Conservation (phyloP, 2,113 vertebrate species). For the Strix uralensis region DNA sequence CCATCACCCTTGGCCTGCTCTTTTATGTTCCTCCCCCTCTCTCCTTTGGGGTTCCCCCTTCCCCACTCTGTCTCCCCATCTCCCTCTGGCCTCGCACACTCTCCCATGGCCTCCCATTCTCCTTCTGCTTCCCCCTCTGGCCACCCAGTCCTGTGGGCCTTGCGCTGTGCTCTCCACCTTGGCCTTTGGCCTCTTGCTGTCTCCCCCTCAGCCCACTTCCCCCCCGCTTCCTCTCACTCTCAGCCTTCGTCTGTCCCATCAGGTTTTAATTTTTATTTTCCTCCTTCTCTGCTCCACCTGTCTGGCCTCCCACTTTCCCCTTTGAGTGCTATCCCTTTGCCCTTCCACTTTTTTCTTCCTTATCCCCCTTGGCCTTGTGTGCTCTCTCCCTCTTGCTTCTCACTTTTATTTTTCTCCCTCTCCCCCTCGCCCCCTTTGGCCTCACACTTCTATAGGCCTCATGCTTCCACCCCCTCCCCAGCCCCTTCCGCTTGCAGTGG, state of each 20-base stretch:
- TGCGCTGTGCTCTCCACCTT: fast-evolving
- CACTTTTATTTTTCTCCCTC: not conserved
- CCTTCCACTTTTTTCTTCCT: not conserved
- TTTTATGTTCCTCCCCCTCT: not conserved
- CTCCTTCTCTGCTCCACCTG: not conserved
- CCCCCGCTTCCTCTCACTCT: not conserved
- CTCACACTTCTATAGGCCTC: not conserved
- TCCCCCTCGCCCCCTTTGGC: not conserved
- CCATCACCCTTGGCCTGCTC: not conserved
- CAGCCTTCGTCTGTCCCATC: not conserved
- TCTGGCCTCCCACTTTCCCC: not conserved
- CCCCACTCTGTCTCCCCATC: not conserved
- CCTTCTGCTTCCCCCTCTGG: not conserved
- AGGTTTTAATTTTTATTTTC: not conserved
- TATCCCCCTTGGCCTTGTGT: not conserved
- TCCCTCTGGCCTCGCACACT: not conserved
- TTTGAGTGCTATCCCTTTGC: not conserved
- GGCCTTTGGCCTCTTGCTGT: not conserved
- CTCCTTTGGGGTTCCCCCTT: not conserved
- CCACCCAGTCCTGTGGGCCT: not conserved
- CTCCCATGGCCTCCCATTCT: not conserved
- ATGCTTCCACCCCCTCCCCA: not conserved
- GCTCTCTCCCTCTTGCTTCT: not conserved
- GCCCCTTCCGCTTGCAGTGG: not conserved
- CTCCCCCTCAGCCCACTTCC: no score